Evolutionary conservation across 2,797 vertebrate species (phyloP), one percentile per base, ranked within the genome.

Genomic region (Gallirallus australis): DNA sequence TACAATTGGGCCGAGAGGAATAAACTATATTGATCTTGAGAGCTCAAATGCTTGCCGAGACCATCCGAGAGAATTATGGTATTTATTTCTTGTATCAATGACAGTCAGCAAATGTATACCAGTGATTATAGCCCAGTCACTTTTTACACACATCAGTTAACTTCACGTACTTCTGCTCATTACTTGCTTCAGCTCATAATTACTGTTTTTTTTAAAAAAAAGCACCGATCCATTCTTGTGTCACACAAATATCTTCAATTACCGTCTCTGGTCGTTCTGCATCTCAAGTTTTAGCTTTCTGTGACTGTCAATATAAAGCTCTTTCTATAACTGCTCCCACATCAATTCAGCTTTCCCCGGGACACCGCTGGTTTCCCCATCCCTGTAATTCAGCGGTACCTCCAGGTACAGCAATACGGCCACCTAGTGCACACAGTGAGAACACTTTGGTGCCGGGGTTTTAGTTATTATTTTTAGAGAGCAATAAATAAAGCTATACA

Each of bases 81-180:
- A 82, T 96, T 94, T 86, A 50, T 84, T 95, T 89, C 80, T 94
- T 75, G 47, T 61, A 68, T 77, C 82, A 92, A 15, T 56, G 63
- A 53, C 78, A 88, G 70, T 82, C 91, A 86, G 75, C 33, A 80
- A 12, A 88, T 75, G 45, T 7, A 0, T 45, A 69, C 71, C 37
- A 7, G 40, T 23, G 39, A 70, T 89, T 65, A 56, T 6, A 86
- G 80, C 33, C 27, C 61, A 35, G 72, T 25, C 78, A 52, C 70
- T 59, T 95, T 69, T 86, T 81, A 82, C 59, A 82, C 56, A 50
- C n/a, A 82, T 19, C 53, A n/a, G 33, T 70, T 82, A 56, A 80
- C 39, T 45, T 64, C 69, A 77, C 0, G 1, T 21, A 48, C 59
- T 70, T 73, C 21, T n/a, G 1, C 42, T 66, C 64, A 50, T 87